Base-by-base conservation (phyloP, 1,140 invertebrate genomes). In the Tachypleus tridentatus region DNA sequence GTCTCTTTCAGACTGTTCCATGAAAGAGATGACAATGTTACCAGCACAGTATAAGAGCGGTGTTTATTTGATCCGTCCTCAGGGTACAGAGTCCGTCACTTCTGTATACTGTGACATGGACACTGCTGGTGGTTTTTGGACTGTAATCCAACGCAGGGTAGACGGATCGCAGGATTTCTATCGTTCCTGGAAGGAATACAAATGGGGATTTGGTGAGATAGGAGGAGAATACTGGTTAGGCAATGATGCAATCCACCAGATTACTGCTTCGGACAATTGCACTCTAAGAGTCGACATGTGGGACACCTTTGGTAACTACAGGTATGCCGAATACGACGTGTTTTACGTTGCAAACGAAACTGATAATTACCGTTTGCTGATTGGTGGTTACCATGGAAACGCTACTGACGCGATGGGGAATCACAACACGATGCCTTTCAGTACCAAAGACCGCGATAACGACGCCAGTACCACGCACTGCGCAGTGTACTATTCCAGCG, bases 61-160 rank as follows among this genome's bases (percentile, higher is more conserved):
- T 4, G 77, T 85, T n/a, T 87, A 86, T 68, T 74, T 90, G 48
- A 85, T 93, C 54, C 82, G 85, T 59, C 87, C 88, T 6, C 82
- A 81, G 2, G 81, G 82, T 56, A 62, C 68, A 5, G 78, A 79
- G 3, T 77, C 80, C 60, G 87, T 89, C 0, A 74, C 90, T 29
- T 78, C 87, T 69, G 86, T 87, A 0, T 84, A 83, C 72, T 95
- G 92, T 76, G 82, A 83, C 51, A 80, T 86, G 67, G 75, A 78
- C 29, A 73, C 74, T 9, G 72, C 78, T 62, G 76, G 74, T 10
- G 80, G 78, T 4, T 87, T 89, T 0, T 93, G 88, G 86, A 93
- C 89, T 4, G 82, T 92, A 0, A 80, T 95, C 7, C 90, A 93
- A 70, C 82, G 85, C 4, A 83, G 92, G 4, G 82, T 82, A 68